Base-by-base conservation (phyloP, 2,888 invertebrate genomes). In the Helleia helle region DNA sequence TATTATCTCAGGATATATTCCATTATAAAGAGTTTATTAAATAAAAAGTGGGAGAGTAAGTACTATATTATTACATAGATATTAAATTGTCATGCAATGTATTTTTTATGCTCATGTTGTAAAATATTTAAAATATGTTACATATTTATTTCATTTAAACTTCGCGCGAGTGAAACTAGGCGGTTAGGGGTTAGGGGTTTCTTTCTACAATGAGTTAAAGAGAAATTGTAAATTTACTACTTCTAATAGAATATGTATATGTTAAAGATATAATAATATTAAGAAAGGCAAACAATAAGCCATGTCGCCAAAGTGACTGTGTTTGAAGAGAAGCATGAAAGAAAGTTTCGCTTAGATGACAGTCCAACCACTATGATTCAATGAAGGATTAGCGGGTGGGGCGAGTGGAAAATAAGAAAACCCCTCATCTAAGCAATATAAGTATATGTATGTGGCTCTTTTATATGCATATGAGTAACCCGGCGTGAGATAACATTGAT, bases 321-420 rank as follows among this genome's bases (percentile, higher is more conserved):
- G 54, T 49, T 51, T 54, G 50, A 44, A 49, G 55, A 58, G 58
- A 57, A 60, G 57, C 11, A 55, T 50, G 56, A 63, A 62, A 58
- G 67, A 66, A 72, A 71, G 70, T 69, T 63, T 68, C 64, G 66
- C 65, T 69, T 59, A 62, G 70, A 66, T 68, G 71, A 72, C 69
- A 71, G 66, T 59, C 42, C 42, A 47, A 50, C 39, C 38, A 49
- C 44, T 66, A 68, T 65, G 68, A 69, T 66, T 72, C 69, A 71
- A 65, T 58, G 57, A 60, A 65, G 61, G 61, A 61, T 55, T 58
- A 65, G 64, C 73, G 80, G 81, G 80, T 80, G 83, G 83, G 81
- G 83, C 81, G 79, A 65, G 49, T 48, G 66, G 60, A 66, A 56
- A 49, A 46, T 41, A 44, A 40, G 49, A 48, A 31, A 13, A 12